These are phyloP conservation scores for Cyprinodon diabolis DNA, from an alignment of 2,797 vertebrate species.

Conservation along the genomic window DNA sequence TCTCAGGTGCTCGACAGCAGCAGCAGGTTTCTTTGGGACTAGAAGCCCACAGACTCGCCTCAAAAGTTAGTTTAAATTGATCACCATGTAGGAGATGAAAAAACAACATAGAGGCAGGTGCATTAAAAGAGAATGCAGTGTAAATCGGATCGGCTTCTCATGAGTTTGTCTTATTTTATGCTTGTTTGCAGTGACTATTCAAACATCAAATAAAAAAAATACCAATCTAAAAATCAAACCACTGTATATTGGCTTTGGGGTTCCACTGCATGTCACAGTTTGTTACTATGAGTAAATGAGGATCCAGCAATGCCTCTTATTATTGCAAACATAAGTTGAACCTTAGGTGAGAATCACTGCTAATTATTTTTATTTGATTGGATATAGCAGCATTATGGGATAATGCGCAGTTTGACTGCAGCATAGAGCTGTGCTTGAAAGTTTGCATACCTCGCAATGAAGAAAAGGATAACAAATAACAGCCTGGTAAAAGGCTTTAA, in stretches of 20 bases:
- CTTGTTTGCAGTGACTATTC: neutral
- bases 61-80: neutral
- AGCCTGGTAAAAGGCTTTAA: too few relatives aligned
- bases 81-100: neutral
- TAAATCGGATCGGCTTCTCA: neutral
- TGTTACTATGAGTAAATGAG: neutral
- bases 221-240: too few relatives aligned
- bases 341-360: neutral
- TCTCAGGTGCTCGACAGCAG: constrained; percentile 18
- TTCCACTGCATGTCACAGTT: neutral
- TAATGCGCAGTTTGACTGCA: too few relatives aligned
- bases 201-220: too few relatives aligned
- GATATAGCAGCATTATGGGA: too few relatives aligned
- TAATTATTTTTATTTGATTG: neutral
- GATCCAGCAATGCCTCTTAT: neutral
- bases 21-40: constrained; percentile 16
- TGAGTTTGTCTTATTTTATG: neutral
- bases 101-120: neutral
- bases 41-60: constrained; percentile 7
- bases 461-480: too few relatives aligned
- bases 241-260: too few relatives aligned
- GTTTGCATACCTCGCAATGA: too few relatives aligned
- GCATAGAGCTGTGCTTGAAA: too few relatives aligned
- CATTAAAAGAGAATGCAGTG: neutral
- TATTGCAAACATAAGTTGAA: neutral